Evolutionary conservation across 2,797 vertebrate species (phyloP), one percentile per base, ranked within the genome.

Genomic region (Coregonus sp.): DNA sequence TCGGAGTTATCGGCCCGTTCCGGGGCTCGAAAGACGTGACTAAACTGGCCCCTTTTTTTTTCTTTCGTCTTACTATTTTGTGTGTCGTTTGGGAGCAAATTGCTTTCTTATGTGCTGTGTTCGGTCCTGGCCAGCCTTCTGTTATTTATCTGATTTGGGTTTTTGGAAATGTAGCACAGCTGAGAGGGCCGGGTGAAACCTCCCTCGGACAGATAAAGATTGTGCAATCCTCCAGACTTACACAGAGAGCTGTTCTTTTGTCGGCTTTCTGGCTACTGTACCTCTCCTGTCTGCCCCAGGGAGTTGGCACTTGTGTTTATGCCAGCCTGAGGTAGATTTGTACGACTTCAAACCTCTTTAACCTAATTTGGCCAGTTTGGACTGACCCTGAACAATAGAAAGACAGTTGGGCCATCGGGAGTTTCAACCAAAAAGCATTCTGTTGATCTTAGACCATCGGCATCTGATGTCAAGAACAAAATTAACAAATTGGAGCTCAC

Each of bases 71-170:
- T 70, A 78, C 87, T 82, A 25, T 77, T 84, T 78, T 84, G 72
- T 70, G 76, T 89, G 91, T 87, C 79, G 85, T 88, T 88, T 82
- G 86, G 87, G 76, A 72, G 82, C 75, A 94, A 94, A 94, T 93
- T 91, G 88, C 93, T 94, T 94, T 93, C 92, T 92, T 83, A 94
- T 94, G 93, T 78, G 72, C 74, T 79, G 75, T 78, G 83, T 87
- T 88, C 67, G n/a, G 84, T 83, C 78, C 14, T 83, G 86, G 79
- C 76, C 72, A 5, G 82, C 82, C 84, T 82, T 75, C 72, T 80
- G 80, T 88, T 89, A 85, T 88, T 89, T 85, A 82, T 89, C 90
- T 86, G 86, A 87, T 84, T 86, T 72, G 83, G 52, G 73, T 82
- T 82, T 82, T 82, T 87, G 85, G 14, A 78, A 80, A 70, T 83